Conservation (phyloP, 2,888 invertebrate genomes). For the Patella ulyssiponensis region DNA sequence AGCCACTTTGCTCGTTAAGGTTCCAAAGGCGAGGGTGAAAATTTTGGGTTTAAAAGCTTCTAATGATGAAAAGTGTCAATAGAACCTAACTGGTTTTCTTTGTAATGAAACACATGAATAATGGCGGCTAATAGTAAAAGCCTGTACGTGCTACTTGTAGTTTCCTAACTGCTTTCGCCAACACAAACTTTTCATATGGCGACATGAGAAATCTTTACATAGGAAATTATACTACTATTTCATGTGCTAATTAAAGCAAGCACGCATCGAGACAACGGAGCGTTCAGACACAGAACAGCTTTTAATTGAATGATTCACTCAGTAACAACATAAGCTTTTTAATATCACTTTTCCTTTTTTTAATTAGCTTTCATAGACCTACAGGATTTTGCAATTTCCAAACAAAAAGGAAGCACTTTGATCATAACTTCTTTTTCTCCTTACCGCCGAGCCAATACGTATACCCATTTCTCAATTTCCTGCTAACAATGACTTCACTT, state of each 20-base stretch:
- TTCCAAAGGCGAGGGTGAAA: slow-evolving; percentile 25
- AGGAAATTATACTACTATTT: slow-evolving; percentile 32
- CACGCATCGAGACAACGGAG: slow-evolving; percentile 15
- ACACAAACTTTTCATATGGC: slow-evolving; percentile 15
- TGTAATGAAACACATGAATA: slow-evolving; percentile 33
- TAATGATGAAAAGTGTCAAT: slow-evolving; percentile 47
- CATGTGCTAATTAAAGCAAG: slow-evolving; percentile 31
- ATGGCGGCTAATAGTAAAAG: slow-evolving; percentile 37
- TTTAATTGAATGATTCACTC: slow-evolving; percentile 21
- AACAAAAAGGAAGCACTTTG: slow-evolving; percentile 27
- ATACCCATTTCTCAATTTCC: slow-evolving; percentile 28
- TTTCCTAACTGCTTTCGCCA: slow-evolving; percentile 30
- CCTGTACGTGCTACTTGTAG: slow-evolving; percentile 28
- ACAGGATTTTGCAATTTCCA: slow-evolving; percentile 37
- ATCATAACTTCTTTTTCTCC: slow-evolving; percentile 20
- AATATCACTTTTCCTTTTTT: slow-evolving; percentile 29
- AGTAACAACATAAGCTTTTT: slow-evolving; percentile 12
- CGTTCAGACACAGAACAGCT: slow-evolving; percentile 20
- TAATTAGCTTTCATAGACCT: slow-evolving; percentile 27
- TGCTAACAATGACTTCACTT: slow-evolving; percentile 14
- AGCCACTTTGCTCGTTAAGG: slow-evolving; percentile 15
- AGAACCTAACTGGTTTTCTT: slow-evolving; percentile 44
- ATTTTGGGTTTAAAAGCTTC: slow-evolving; percentile 40
- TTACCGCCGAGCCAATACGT: slow-evolving; percentile 5
- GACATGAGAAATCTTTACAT: slow-evolving; percentile 23